These are phyloP conservation scores for Calycopis cecrops DNA, from an alignment of 1,140 invertebrate species.

Conservation along the genomic window DNA sequence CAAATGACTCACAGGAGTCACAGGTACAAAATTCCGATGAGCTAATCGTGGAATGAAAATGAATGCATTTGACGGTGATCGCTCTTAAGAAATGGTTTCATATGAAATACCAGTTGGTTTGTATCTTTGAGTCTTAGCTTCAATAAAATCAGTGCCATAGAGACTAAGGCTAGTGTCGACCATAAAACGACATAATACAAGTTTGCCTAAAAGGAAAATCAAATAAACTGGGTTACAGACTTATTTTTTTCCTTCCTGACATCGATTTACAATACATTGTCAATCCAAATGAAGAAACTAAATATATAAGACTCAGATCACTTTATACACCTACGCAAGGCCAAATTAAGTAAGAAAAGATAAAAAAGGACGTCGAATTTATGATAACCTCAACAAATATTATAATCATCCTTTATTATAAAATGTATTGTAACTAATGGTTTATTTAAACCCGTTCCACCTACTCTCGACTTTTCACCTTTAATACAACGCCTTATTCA, in stretches of 20 bases:
- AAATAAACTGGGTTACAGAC: too few species aligned
- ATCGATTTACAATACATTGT: neutral
- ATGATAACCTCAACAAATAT: slow-evolving; percentile 6
- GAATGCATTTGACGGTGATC: too few species aligned
- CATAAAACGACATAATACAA: too few species aligned
- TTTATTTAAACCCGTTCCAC: slow-evolving; percentile 1
- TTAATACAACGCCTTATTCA: slow-evolving; percentile 1
- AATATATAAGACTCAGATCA: slow-evolving; percentile 6
- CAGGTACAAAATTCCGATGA: too few species aligned
- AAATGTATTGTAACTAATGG: neutral
- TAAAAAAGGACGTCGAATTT: slow-evolving; percentile 6
- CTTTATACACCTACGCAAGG: neutral
- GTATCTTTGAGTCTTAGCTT: too few species aligned
- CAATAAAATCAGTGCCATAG: too few species aligned
- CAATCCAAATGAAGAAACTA: neutral
- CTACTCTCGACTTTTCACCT: slow-evolving; percentile 4
- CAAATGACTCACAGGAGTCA: too few species aligned
- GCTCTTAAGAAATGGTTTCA: too few species aligned
- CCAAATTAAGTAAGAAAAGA: slow-evolving; percentile 7
- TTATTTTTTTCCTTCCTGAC: neutral
- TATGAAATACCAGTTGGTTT: too few species aligned
- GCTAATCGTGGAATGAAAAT: too few species aligned
- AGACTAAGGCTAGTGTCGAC: too few species aligned
- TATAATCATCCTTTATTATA: slow-evolving; percentile 1
- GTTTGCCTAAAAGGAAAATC: too few species aligned